A percentile compares a stretch with the other conserved stretches of the same genome.
Evolutionary conservation across 2,888 invertebrate genomes (phyloP).

Genomic region (Antitype chi): DNA sequence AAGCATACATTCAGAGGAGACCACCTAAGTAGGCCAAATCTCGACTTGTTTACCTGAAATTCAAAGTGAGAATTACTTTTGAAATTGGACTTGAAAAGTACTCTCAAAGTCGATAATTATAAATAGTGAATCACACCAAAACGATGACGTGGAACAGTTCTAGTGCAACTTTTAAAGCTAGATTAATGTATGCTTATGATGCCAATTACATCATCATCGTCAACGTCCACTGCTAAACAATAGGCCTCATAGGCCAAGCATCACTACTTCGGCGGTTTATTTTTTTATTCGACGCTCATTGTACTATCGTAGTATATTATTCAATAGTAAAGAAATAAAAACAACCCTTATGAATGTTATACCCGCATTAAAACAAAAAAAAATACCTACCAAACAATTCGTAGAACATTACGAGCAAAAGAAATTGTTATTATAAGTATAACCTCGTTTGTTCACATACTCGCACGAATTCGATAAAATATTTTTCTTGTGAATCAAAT

Average conservation of each 20-base stretch:
- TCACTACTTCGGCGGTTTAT: background rate
- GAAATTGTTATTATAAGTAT: conserved; percentile 32
- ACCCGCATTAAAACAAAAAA: background rate
- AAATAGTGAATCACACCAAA: background rate
- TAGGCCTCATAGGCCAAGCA: background rate
- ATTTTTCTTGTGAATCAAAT: conserved; percentile 54
- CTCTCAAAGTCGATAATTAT: background rate
- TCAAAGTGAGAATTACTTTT: background rate
- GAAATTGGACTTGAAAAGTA: background rate
- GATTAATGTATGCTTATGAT: background rate
- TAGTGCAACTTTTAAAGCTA: background rate
- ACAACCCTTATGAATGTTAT: background rate
- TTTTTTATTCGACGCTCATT: background rate
- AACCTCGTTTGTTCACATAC: conserved; percentile 28
- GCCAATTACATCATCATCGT: background rate
- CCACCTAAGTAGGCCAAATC: conserved; percentile 1
- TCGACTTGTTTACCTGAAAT: conserved; percentile 2
- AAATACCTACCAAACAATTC: conserved; percentile 8
- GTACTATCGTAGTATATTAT: background rate
- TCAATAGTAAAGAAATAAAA: background rate
- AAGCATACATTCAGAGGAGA: background rate
- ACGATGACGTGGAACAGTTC: background rate
- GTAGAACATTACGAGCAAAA: conserved; percentile 8
- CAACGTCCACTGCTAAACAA: background rate
- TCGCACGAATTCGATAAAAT: conserved; percentile 44